Evolutionary conservation across 2,888 invertebrate genomes (phyloP), one percentile per base, ranked within the genome.

Genomic region (Pristionchus entomophagus): DNA sequence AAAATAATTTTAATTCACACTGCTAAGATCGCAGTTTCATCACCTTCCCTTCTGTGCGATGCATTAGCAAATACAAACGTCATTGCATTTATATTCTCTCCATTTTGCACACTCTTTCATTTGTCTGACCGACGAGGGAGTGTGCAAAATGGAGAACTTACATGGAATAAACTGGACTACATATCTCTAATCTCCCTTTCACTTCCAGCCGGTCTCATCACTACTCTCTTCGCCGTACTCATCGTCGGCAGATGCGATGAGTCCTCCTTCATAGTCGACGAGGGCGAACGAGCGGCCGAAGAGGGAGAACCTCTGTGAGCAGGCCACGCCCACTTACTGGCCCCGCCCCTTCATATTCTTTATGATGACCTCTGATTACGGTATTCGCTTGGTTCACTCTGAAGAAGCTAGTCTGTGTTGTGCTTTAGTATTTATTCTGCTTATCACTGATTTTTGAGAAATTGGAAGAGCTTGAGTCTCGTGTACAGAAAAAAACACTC

Each of bases 251-350:
- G 89, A 26, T 89, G 89, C 51, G 84, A 86, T 38, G 90, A 90
- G 41, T 83, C 86, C 6, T 89, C 90, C 14, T 90, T 90, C 80
- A 87, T 90, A 35, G 85, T 90, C 14, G 90, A 90, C 59, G 90
- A 90, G 86, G 89, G 89, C 22, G 90, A 90, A 73, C 85, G 84
- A 41, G 86, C 86, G 32, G 90, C 90, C 5, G 90, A 88, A 78
- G 86, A 84, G 38, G 90, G 90, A n/a, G 89, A 90, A 78, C 90
- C 90, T 0, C 87, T 90, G n/a, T 90, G 78, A 88, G 14, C 6
- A 51, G 84, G 14, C 82, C n/a, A 22, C 26, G 35, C 35, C 59
- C 56, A 32, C 19, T 29, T n/a, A 41, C 45, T 41, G 41, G 41
- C 62, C 32, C 62, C 62, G 62, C 62, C 62, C 59, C 29, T 32